Base-by-base conservation (phyloP, 2,888 invertebrate species). In the Caenorhabditis sinica region DNA sequence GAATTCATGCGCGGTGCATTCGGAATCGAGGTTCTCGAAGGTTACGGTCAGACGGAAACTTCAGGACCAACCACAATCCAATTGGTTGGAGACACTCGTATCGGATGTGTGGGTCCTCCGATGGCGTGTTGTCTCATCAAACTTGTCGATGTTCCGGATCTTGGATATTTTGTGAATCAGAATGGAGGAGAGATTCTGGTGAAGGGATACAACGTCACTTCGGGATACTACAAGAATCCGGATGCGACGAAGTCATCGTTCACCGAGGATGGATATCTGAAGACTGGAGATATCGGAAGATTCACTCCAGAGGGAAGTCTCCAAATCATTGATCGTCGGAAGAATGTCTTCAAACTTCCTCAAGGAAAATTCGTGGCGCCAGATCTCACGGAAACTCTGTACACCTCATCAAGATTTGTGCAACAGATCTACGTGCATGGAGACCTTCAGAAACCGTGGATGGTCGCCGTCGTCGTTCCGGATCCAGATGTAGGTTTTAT, bases 261-360 rank as follows among this genome's bases (percentile, higher is more conserved):
- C 58, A 77, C 77, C 23, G 77, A 72, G 17, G 85, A 85, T 36
- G 90, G 90, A 15, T 90, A 87, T 82, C 80, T 90, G 71, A 90
- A 86, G 61, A 90, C 90, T 15, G 90, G 90, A n/a, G 90, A 90
- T 72, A 89, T 90, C 77, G 90, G 90, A 36, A 75, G 85, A 60
- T 90, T 90, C 89, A 90, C 89, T 23, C 73, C 86, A 2, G 82
- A 83, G 33, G 90, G 90, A 17, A 88, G 87, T 58, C 63, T 90
- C 33, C 88, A 89, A 75, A 89, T 90, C 33, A 83, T 90, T 53
- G 90, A 90, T 82, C 85, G 90, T 1, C 69, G 45, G 1, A 84
- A 82, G 81, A 90, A 90, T 68, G 90, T 90, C 20, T 90, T 90
- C 86, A 90, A 90, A 76, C 72, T 90, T 13, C 87, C 90, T 13